Evolutionary conservation across 2,888 invertebrate genomes (phyloP).

Genomic region (Tenthredo amoena): DNA sequence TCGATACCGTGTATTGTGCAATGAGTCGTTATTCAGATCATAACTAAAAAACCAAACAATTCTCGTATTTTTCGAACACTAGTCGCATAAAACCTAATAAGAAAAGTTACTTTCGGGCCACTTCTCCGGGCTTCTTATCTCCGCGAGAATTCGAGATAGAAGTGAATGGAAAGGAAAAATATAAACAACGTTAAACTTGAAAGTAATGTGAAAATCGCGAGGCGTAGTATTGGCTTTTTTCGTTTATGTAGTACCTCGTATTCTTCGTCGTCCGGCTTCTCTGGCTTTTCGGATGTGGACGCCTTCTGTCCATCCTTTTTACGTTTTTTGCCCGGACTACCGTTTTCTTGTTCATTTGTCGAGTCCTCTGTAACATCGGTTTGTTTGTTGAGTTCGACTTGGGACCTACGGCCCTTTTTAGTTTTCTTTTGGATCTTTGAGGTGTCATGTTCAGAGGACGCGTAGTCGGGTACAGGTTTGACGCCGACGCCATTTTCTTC

Average conservation of each 20-base stretch:
- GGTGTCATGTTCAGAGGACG: slow-evolving; percentile 51
- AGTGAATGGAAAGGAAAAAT: background rate
- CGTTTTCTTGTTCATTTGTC: slow-evolving; percentile 66
- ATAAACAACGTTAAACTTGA: background rate
- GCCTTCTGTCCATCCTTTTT: slow-evolving; percentile 57
- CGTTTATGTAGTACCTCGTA: slow-evolving; percentile 78
- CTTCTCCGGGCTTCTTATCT: background rate
- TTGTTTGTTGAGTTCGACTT: slow-evolving; percentile 64
- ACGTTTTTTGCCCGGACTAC: slow-evolving; percentile 62
- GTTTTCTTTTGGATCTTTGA: slow-evolving; percentile 47
- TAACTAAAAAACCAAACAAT: background rate
- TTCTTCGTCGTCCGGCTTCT: slow-evolving; percentile 70
- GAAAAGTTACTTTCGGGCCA: background rate
- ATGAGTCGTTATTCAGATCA: background rate
- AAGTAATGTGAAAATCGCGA: background rate
- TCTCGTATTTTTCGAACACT: background rate
- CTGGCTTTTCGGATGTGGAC: slow-evolving; percentile 52
- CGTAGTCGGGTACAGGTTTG: slow-evolving; percentile 31
- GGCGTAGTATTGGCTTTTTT: background rate
- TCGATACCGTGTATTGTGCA: background rate
- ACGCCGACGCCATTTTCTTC: slow-evolving; percentile 73
- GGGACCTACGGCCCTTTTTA: slow-evolving; percentile 58
- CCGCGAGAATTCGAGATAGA: background rate
- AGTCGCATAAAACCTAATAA: background rate
- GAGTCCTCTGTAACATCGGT: slow-evolving; percentile 58